Conservation (phyloP, 1,140 invertebrate genomes). For the Melanaphis sacchari region DNA sequence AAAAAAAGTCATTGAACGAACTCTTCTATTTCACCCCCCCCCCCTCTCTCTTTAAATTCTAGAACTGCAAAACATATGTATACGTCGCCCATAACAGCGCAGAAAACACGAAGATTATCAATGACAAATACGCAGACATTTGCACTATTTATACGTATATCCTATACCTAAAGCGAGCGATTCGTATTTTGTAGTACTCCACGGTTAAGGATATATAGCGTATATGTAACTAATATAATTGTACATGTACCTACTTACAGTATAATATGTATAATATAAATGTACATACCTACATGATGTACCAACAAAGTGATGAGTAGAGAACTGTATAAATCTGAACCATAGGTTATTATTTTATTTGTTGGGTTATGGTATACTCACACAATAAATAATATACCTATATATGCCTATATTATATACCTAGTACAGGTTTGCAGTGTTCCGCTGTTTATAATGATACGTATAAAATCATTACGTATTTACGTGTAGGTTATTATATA, state of each 20-base stretch:
- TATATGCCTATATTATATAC: neutral
- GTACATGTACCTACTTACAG: neutral
- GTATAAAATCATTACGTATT: neutral
- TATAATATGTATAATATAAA: neutral
- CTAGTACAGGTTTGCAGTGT: neutral
- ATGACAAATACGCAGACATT: neutral
- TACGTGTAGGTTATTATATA: neutral
- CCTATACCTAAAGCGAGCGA: neutral
- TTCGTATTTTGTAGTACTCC: neutral
- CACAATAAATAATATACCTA: no score
- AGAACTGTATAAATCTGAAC: neutral
- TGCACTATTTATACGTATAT: neutral
- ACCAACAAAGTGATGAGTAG: neutral
- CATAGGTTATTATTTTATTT: neutral
- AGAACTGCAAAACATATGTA: neutral
- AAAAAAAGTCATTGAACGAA: neutral
- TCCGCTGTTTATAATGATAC: neutral
- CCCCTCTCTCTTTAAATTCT: neutral
- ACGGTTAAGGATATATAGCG: neutral
- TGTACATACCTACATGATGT: neutral
- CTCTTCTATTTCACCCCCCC: neutral
- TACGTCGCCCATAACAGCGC: neutral
- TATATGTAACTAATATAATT: neutral
- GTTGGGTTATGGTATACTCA: no score
- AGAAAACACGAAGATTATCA: neutral